Percentiles rank a stretch among this genome's conserved stretches.
Evolutionary conservation across 2,797 vertebrate species (phyloP).

Genomic region (Tarsius wallacei): DNA sequence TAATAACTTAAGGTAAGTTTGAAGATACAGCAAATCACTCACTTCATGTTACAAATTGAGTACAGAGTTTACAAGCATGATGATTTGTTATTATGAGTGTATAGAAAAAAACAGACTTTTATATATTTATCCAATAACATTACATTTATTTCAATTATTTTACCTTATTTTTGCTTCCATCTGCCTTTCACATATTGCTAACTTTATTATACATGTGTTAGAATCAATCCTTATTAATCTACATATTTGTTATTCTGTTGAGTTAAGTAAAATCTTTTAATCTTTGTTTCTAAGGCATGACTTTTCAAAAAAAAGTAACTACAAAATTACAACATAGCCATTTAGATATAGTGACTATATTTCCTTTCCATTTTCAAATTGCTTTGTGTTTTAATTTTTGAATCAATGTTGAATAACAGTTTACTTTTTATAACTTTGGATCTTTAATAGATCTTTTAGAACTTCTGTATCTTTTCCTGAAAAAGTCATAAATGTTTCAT

Average conservation of each 20-base stretch:
- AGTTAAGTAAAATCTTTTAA: conserved; percentile 53
- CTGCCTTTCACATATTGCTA: conserved; percentile 34
- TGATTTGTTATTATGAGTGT: conserved; percentile 15
- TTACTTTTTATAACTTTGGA: conserved; percentile 15
- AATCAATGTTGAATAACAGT: conserved; percentile 9
- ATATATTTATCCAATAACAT: conserved; percentile 37
- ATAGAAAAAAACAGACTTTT: conserved; percentile 17
- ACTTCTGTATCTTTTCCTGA: background rate
- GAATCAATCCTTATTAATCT: background rate
- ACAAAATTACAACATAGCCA: conserved; percentile 2
- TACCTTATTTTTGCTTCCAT: conserved; percentile 41
- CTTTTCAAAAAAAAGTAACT: background rate
- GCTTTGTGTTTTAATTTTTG: conserved; percentile 54
- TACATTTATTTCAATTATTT: conserved; percentile 32
- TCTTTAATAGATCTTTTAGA: background rate
- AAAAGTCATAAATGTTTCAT: background rate
- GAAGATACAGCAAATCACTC: background rate
- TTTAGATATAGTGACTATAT: conserved; percentile 23
- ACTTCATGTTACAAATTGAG: conserved; percentile 29
- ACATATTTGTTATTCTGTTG: background rate
- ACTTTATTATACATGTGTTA: conserved; percentile 56
- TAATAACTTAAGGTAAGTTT: conserved; percentile 20
- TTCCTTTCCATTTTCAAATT: conserved; percentile 61
- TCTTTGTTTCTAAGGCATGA: conserved; percentile 14
- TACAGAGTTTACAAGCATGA: background rate